These are phyloP conservation scores for Trididemnum miniatum DNA, from an alignment of 23 tunicate species.

Conservation along the genomic window DNA sequence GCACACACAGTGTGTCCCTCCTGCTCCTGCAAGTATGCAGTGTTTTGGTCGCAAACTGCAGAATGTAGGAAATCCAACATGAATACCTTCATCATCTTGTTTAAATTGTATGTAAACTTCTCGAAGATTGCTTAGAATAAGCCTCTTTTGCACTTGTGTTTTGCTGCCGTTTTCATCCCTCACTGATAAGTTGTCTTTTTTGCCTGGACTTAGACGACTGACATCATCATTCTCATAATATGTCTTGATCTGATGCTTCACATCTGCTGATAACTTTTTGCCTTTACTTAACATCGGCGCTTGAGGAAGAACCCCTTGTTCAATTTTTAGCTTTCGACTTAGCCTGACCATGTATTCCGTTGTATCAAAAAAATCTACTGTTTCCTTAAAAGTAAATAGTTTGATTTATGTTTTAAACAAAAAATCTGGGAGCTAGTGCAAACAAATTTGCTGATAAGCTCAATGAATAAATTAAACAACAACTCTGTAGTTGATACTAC, in stretches of 20 bases:
- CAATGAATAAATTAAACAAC: not conserved
- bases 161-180: not conserved
- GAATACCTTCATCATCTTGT: not conserved
- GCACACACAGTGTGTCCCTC: conserved; percentile 17
- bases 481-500: not conserved
- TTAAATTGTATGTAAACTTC: conserved; percentile 5
- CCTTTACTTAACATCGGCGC: conserved; percentile 9
- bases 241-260: not conserved
- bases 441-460: not conserved
- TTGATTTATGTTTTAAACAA: not conserved
- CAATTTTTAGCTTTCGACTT: conserved; percentile 12
- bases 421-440: not conserved
- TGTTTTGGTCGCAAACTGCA: not conserved
- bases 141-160: conserved; percentile 2
- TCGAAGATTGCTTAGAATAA: conserved; percentile 5
- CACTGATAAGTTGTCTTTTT: not conserved
- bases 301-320: conserved; percentile 4
- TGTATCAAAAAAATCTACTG: conserved; percentile 13
- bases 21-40: conserved; percentile 18
- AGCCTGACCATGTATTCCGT: not conserved
- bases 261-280: not conserved
- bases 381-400: not conserved
- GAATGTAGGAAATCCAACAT: conserved; percentile 5
- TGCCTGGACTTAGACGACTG: not conserved
- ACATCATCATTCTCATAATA: conserved; percentile 8